Base-by-base conservation (phyloP, 1,140 invertebrate genomes). In the Mizuhopecten yessoensis region DNA sequence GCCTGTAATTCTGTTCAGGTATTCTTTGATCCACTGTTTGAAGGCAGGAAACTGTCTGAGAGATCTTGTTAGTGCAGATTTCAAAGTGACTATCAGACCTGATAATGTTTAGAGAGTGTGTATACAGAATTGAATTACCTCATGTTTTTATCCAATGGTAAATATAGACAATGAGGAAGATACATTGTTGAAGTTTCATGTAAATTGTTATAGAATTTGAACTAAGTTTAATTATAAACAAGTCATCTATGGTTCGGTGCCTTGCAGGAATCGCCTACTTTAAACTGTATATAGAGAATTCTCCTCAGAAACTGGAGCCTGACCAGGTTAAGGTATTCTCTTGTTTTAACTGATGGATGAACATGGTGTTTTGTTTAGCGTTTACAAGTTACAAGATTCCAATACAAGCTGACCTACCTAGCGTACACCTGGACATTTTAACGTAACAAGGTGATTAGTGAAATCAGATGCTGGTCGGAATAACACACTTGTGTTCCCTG, bases 361-460 rank as follows among this genome's bases (percentile, higher is more conserved):
- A 49, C 20, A 49, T 75, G 11, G 15, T 29, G 57, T 75, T 29
- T 15, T 45, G 17, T 45, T 45, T 13, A 45, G 36, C 13, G 36
- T 39, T 13, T 45, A 45, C 42, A 45, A 13, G 42, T 45, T 75
- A 13, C 11, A 17, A 7, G n/a, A n/a, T 75, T 75, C 57, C 23
- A 75, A n/a, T 13, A n/a, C 23, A 75, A 75, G 0, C 57, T 75
- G 57, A 75, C 57, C 57, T 75, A 5, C 23, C 42, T 13, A 45
- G 9, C 17, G 42, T 20, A 45, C 42, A 45, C 42, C 42, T 45
- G 42, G 9, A 45, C 36, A 23, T 49, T 49, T 13, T 49, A 75
- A 75, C 57, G n/a, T 75, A 75, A 75, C 57, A 75, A 17, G 57
- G 23, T 75, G 57, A 75, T 75, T 75, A 75, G n/a, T 29, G 57